A percentile compares a stretch with the other conserved stretches of the same genome.
Conservation (phyloP, 1,140 invertebrate genomes). For the Drosophila nannoptera region DNA sequence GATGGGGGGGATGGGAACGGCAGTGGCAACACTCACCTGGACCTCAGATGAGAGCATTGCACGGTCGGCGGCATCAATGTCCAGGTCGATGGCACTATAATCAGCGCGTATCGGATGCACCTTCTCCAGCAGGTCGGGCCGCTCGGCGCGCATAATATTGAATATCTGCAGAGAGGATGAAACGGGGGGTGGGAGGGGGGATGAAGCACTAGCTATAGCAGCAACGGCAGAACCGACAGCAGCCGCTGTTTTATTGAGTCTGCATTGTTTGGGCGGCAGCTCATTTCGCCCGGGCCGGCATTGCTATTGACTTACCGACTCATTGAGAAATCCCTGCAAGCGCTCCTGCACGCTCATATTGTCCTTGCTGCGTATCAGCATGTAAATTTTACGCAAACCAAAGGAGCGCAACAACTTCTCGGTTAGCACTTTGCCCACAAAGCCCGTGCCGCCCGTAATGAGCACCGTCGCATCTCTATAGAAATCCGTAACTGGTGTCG, state of each 20-base stretch:
- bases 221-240: not conserved
- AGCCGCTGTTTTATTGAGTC: conserved; percentile 10
- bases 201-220: no score
- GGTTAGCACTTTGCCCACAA: conserved; percentile 92
- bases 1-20: not conserved
- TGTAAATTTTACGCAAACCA: conserved; percentile 86
- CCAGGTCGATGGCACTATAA: conserved; percentile 88
- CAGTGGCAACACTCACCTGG: conserved; percentile 62
- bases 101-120: conserved; percentile 90
- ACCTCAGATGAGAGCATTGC: conserved; percentile 75
- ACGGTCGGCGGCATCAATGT: conserved; percentile 80
- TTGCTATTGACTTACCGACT: conserved; percentile 80
- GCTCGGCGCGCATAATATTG: conserved; percentile 82
- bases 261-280: conserved; percentile 42
- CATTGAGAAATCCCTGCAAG: conserved; percentile 83
- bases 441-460: conserved; percentile 88
- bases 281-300: conserved; percentile 23
- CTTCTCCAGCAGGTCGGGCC: conserved; percentile 84
- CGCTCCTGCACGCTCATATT: conserved; percentile 85
- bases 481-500: conserved; percentile 74
- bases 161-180: conserved; percentile 83
- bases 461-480: conserved; percentile 80
- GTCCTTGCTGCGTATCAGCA: conserved; percentile 90
- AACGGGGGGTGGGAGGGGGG: not conserved
- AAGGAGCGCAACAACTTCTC: conserved; percentile 92